Evolutionary conservation across 2,888 invertebrate genomes (phyloP).

Genomic region (Clanis bilineata): DNA sequence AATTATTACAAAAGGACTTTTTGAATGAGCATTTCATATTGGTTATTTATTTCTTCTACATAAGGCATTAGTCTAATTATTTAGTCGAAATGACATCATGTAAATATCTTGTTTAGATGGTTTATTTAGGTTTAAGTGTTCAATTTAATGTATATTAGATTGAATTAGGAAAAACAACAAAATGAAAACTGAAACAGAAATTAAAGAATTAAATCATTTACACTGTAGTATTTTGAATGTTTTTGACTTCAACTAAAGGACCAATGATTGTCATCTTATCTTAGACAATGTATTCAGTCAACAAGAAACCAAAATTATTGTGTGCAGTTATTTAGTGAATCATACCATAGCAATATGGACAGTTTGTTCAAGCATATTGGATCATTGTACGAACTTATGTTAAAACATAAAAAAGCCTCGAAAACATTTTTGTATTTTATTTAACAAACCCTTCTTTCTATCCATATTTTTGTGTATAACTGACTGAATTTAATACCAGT

Average conservation of each 20-base stretch:
- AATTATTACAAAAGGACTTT: constrained; percentile 67
- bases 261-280: constrained; percentile 67
- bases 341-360: constrained; percentile 60
- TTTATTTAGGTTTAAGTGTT: constrained; percentile 79
- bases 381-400: constrained; percentile 80
- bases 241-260: constrained; percentile 72
- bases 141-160: constrained; percentile 76
- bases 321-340: constrained; percentile 49
- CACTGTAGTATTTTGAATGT: constrained; percentile 54
- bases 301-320: constrained; percentile 42
- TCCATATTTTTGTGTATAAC: neutral
- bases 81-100: constrained; percentile 77
- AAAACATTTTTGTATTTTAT: constrained; percentile 61
- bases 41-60: constrained; percentile 79
- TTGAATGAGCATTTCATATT: constrained; percentile 79
- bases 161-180: constrained; percentile 63
- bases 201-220: too few species aligned
- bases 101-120: constrained; percentile 79
- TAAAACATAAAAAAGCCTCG: constrained; percentile 74
- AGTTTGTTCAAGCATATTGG: constrained; percentile 74
- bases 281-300: constrained; percentile 48
- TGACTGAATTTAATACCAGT: neutral
- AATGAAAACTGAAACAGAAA: constrained; percentile 45
- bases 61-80: constrained; percentile 77
- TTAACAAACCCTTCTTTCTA: constrained; percentile 27